Evolutionary conservation across 2,888 invertebrate genomes (phyloP).

Genomic region (Nephrotoma flavescens): DNA sequence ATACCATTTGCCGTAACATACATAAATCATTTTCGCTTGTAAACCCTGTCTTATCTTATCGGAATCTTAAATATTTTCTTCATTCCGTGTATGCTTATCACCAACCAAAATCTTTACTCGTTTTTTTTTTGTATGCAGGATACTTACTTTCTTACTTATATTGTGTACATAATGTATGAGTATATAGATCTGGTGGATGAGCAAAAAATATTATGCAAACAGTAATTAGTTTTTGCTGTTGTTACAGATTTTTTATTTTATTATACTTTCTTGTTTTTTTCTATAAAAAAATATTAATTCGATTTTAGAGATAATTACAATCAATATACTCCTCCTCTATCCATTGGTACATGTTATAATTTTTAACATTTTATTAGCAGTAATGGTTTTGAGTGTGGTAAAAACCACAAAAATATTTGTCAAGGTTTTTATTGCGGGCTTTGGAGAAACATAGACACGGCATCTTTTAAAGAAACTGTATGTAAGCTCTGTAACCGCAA

Average conservation of each 20-base stretch:
- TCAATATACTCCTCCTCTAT: not conserved
- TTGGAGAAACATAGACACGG: too few relatives aligned
- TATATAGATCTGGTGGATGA: not conserved
- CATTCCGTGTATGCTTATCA: not conserved
- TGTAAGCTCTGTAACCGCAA: too few relatives aligned
- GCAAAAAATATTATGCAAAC: not conserved
- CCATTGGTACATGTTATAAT: not conserved
- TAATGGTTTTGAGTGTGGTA: not conserved
- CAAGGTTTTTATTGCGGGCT: too few relatives aligned
- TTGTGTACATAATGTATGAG: not conserved
- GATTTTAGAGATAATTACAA: not conserved
- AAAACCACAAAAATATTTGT: not conserved
- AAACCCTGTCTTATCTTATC: not conserved
- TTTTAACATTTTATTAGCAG: not conserved
- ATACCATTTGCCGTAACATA: not conserved
- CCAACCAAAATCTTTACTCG: not conserved
- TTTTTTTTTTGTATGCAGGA: not conserved
- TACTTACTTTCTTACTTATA: not conserved
- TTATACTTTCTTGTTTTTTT: not conserved
- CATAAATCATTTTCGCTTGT: not conserved
- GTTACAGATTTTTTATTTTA: not conserved
- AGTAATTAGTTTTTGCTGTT: not conserved
- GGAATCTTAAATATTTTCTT: not conserved
- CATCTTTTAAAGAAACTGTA: too few relatives aligned
- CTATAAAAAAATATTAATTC: not conserved